phyloP scores from a whole-genome alignment of 1,140 invertebrate species.

The Scylla paramamosain region DNA sequence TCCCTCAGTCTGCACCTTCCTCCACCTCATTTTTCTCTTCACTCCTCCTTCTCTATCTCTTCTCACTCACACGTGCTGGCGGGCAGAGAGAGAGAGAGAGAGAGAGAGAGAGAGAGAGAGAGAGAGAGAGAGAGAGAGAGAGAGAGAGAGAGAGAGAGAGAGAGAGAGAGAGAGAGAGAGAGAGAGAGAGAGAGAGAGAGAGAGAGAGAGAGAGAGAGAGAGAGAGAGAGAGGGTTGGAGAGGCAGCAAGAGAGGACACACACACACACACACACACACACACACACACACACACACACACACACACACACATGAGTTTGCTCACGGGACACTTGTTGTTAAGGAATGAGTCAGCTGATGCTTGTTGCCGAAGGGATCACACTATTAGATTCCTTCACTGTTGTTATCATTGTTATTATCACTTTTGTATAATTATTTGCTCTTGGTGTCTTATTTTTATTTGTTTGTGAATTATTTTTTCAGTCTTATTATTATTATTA shows the following conservation, averaged over 20 bases:
- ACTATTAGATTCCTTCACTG: not conserved
- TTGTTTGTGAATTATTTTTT: not conserved
- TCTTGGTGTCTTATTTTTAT: too few relatives aligned
- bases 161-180: not conserved
- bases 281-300: too few relatives aligned
- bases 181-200: constrained; percentile 41
- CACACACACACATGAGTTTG: too few relatives aligned
- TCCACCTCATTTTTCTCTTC: not conserved
- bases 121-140: not conserved
- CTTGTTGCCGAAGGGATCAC: too few relatives aligned
- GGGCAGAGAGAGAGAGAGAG: not conserved
- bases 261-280: too few relatives aligned
- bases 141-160: not conserved
- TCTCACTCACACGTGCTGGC: not conserved
- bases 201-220: constrained; percentile 37
- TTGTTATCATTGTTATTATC: too few relatives aligned
- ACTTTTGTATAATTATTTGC: too few relatives aligned
- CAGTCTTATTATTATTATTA: not conserved
- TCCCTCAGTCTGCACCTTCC: not conserved
- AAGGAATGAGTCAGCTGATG: too few relatives aligned
- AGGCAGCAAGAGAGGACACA: too few relatives aligned
- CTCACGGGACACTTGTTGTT: too few relatives aligned
- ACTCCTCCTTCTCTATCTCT: not conserved
- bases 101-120: too few relatives aligned
- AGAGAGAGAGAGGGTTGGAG: too few relatives aligned